Base-by-base conservation (phyloP, 2,113 vertebrate species). In the Nestor notabilis region DNA sequence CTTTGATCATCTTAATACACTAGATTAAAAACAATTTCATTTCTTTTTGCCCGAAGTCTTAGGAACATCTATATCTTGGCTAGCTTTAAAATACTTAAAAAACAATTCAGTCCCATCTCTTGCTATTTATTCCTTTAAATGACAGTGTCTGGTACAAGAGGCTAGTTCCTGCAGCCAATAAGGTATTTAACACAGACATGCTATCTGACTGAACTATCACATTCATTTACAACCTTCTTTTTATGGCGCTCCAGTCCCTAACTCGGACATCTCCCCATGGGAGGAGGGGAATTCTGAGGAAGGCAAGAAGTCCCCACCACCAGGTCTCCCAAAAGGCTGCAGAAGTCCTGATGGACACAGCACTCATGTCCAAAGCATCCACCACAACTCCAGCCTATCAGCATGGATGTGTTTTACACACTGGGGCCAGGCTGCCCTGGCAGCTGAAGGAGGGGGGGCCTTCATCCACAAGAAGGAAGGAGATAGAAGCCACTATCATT, bases 31-130 rank as follows among this genome's bases (percentile, higher is more conserved):
- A 70, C n/a, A 61, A 81, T 78, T 86, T 77, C 6, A 78, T 91
- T 74, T 66, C 13, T 86, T 83, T 89, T 92, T 91, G 83, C 77
- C 86, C 96, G 88, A 96, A 83, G 87, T 92, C 91, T 89, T 74
- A 17, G 87, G 64, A 87, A 43, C 60, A 89, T 75, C 80, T 84
- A 4, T 84, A 64, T 50, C 72, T 92, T 95, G 55, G 93, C 55
- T 84, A 78, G 60, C 69, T 84, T 96, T 71, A 92, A 77, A 77
- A 89, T 94, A 89, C 84, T 91, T 94, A 66, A 74, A 83, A 90
- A 92, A 12, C 83, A 93, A 94, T 89, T 86, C 56, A 27, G 74
- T 55, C 60, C 25, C 86, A 87, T 84, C 65, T 89, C 91, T 91
- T 89, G 64, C 55, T 84, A 83, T 78, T 95, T 89, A 60, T 70